Base-by-base conservation (phyloP, 2,888 invertebrate species). In the Drosophila silvestris region DNA sequence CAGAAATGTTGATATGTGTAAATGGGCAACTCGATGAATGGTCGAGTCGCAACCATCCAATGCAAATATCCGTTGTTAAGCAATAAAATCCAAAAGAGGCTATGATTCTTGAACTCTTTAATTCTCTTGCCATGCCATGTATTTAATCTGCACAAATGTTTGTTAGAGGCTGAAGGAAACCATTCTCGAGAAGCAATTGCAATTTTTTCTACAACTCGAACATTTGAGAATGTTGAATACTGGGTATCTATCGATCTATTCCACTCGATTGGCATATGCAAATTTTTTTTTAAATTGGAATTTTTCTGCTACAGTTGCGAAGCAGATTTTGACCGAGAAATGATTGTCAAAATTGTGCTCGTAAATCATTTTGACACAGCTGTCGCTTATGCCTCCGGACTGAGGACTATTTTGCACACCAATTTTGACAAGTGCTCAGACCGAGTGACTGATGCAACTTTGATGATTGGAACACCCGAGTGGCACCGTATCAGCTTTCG, bases 351-450 rank as follows among this genome's bases (percentile, higher is more conserved):
- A 77, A 67, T 70, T 74, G 61, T 60, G 66, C 67, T 79, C 79
- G 70, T 79, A 79, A 79, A 79, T 79, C 79, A 79, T 81, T 73
- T 67, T 64, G 66, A 61, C 73, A 52, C 79, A 79, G 73, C 77
- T 79, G 79, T 79, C 79, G 73, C 69, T 47, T 51, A 52, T 10
- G 47, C 58, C 54, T 37, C 39, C 26, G 53, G 39, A 64, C 59
- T 65, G 39, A 50, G 37, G 54, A 65, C 73, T 79, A 71, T 71
- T 81, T 76, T 82, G 71, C 77, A 82, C 65, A 76, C 73, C 87
- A 79, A 76, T 79, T 81, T 79, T 83, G 84, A 81, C 76, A 79
- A 83, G 68, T 81, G 73, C 73, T 77, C 71, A 67, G 71, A 44
- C 52, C 54, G 75, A 66, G 67, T 78, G 75, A 82, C 59, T 79